phyloP scores from a whole-genome alignment of 2,113 vertebrate species.

The Zapus hudsonius region DNA sequence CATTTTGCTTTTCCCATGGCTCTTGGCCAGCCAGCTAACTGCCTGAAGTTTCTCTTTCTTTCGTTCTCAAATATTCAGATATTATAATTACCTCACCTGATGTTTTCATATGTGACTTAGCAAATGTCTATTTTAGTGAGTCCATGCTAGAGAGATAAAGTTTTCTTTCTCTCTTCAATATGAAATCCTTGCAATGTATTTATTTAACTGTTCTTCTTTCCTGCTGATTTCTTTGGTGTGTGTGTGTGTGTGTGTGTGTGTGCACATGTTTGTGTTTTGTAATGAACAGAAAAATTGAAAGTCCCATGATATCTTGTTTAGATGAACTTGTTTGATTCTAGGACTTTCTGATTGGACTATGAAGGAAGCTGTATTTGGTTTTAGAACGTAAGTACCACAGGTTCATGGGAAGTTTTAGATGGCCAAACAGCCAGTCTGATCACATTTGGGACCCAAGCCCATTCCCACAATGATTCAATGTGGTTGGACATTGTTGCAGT shows the following conservation, averaged over 20 bases:
- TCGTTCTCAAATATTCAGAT: background rate
- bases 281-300: background rate
- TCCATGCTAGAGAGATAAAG: background rate
- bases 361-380: background rate
- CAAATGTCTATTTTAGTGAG: background rate
- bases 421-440: accelerated
- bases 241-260: too few relatives aligned
- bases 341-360: background rate
- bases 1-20: too few relatives aligned
- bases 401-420: background rate
- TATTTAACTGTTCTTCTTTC: background rate
- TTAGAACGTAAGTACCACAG: background rate
- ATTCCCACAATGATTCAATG: background rate
- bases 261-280: background rate
- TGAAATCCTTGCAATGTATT: background rate
- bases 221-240: too few relatives aligned
- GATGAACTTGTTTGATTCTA: background rate
- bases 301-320: background rate
- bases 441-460: background rate
- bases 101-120: accelerated
- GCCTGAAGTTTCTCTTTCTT: background rate
- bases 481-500: too few relatives aligned
- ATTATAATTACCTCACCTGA: background rate
- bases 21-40: background rate
- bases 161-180: background rate